Base-by-base conservation (phyloP, 2,888 invertebrate species). In the Heliconius erato region DNA sequence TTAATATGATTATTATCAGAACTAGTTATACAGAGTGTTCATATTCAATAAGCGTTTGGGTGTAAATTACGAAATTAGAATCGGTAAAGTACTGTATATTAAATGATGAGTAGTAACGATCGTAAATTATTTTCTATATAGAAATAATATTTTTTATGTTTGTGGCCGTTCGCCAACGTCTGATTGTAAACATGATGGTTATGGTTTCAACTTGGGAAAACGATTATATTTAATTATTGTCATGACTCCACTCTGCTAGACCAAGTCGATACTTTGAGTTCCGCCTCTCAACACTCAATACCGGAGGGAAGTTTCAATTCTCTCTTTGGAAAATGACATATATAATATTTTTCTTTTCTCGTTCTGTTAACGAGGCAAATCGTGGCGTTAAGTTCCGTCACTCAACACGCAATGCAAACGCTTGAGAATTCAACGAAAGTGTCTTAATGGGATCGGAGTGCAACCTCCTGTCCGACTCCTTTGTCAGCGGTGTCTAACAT, bases 11-110 rank as follows among this genome's bases (percentile, higher is more conserved):
- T 74, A 59, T 28, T 74, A 74, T 74, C 54, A 59, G 23, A 28
- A 32, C 74, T 59, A 59, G 28, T 74, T 54, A 74, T 74, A 74
- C 26, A 74, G 54, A 26, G 32, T 74, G 74, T 74, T 32, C 32
- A 32, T 74, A 32, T 74, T 74, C 74, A 54, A 59, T 74, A 74
- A 54, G 74, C 32, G 32, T 49, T 1, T 54, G 54, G 54, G 59
- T 74, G 12, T 74, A 32, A 59, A 40, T 69, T 69, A n/a, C 69
- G 40, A 69, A 69, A 69, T 69, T 9, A 35, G 40, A 35, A 69
- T 23, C 12, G 12, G 23, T 69, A 40, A 23, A 40, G 23, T 69
- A 23, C 35, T 69, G n/a, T 69, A 69, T 69, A 69, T 69, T 69
- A 69, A 35, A 35, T n/a, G 7, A 35, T 69, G 9, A 69, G 28